Evolutionary conservation across 2,797 vertebrate genomes (phyloP), one percentile per base, ranked within the genome.

Genomic region (Forpus xanthops): DNA sequence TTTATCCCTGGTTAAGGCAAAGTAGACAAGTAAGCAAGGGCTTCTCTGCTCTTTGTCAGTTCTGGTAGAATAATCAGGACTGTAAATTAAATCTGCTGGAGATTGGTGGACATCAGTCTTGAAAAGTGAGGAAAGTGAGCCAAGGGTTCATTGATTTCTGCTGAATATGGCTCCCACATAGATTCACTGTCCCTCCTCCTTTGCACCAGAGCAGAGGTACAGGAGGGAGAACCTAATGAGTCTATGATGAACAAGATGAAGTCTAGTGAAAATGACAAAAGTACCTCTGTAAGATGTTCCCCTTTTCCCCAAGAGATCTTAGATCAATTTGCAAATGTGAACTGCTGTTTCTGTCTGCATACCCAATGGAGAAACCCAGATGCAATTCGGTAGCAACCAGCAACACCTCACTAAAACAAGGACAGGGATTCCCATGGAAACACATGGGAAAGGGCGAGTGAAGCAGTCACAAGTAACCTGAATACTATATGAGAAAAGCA

Each of bases 301-400:
- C 3, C 14, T 0, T 39, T 64, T 42, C 28, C 21, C 27, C 12
- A 14, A 56, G 44, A 47, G 50, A 67, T 50, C 42, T 58, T 33
- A 9, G 2, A 31, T 16, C 19, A 4, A 8, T 62, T 47, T 60
- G 19, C 23, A 50, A 6, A 18, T 28, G 30, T 42, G 35, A 45
- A 4, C 8, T 18, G 64, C 35, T 71, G 3, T 12, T 70, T 62
- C 52, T 47, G 17, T 23, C 37, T 31, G 25, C 5, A 8, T 12
- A 17, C 23, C n/a, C 0, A 0, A 12, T 1, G 0, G 45, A 52
- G 77, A 66, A 88, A 56, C 18, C 4, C 49, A 62, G 47, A 3
- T 27, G 21, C 15, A 12, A 2, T 45, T 64, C 74, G 61, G 58
- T 50, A 78, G 37, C 68, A 85, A 23, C 31, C 23, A 60, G 66